phyloP scores from a whole-genome alignment of 2,797 vertebrate genomes.

The Pseudocheirus occidentalis region DNA sequence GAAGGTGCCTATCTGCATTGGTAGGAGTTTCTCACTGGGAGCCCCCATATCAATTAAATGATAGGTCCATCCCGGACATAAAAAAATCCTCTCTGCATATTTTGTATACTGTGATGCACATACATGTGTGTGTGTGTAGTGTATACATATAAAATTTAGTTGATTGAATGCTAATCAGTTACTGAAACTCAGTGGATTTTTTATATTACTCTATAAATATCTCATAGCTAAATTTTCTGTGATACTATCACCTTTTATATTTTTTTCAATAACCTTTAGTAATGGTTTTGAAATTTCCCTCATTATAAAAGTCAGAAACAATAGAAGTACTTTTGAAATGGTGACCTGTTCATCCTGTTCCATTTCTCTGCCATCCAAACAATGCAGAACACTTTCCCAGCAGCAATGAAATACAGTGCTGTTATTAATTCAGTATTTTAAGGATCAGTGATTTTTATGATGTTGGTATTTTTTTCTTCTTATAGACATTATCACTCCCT shows the following conservation, averaged over 20 bases:
- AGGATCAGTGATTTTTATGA: background rate
- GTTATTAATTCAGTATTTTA: background rate
- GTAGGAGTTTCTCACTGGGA: background rate
- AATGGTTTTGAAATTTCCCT: background rate
- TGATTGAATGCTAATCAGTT: background rate
- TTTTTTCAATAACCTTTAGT: background rate
- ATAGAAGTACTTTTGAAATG: background rate
- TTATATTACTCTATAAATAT: background rate
- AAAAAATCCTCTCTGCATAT: background rate
- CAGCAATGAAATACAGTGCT: background rate
- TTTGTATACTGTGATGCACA: background rate
- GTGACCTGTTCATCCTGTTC: background rate
- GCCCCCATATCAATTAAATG: background rate
- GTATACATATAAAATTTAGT: background rate
- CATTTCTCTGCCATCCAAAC: background rate
- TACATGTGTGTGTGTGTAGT: background rate
- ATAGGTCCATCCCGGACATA: background rate
- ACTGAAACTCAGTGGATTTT: background rate
- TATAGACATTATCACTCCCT: background rate
- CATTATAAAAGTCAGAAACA: background rate
- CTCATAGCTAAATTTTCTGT: background rate
- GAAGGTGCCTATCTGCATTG: background rate
- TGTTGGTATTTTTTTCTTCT: background rate
- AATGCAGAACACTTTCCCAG: background rate
- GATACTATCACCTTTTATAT: background rate